Evolutionary conservation across 1,140 invertebrate species (phyloP).

Genomic region (Cheumatopsyche charites): DNA sequence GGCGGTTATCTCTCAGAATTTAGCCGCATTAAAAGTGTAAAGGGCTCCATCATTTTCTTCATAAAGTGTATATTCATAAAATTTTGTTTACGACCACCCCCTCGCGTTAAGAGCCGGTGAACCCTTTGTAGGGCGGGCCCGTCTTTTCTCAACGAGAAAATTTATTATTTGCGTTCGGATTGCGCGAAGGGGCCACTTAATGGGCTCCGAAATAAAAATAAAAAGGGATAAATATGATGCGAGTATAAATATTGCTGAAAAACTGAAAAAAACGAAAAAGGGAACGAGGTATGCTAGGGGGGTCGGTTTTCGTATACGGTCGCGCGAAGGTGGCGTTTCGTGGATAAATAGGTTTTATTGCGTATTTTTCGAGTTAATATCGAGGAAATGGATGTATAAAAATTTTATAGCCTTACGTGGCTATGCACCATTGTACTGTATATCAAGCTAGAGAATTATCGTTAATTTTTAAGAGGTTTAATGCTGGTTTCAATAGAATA

Average conservation of each 20-base stretch:
- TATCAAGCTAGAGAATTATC: no score
- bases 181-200: not conserved
- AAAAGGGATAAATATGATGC: no score
- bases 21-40: slow-evolving; percentile 15
- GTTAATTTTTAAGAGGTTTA: no score
- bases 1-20: slow-evolving; percentile 20
- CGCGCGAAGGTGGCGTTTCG: not conserved
- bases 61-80: slow-evolving; percentile 26
- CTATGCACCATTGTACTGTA: no score
- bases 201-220: no score
- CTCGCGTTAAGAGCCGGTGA: not conserved
- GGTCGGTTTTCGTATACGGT: not conserved
- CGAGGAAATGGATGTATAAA: not conserved
- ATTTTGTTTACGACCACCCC: slow-evolving; percentile 18
- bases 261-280: no score
- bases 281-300: no score
- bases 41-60: slow-evolving; percentile 22
- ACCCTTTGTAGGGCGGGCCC: not conserved
- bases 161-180: slow-evolving; percentile 9
- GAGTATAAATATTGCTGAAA: no score
- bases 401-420: not conserved
- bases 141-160: slow-evolving; percentile 5
- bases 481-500: no score
- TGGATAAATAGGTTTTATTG: slow-evolving; percentile 1
- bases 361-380: slow-evolving; percentile 12